phyloP scores from a whole-genome alignment of 2,797 vertebrate species.

The Bradypus variegatus region DNA sequence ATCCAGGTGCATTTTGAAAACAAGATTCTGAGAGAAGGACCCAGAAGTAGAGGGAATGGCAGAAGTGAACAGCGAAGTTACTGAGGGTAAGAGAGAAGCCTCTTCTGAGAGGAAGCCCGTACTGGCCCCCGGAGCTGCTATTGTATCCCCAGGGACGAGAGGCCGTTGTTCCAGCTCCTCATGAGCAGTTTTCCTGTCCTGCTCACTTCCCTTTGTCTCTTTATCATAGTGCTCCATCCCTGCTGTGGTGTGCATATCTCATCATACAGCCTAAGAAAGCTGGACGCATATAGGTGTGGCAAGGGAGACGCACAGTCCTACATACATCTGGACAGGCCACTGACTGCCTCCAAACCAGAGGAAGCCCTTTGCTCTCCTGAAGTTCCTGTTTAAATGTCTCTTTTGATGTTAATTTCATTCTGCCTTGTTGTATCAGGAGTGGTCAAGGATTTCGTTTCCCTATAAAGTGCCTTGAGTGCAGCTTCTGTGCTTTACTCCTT shows the following conservation, averaged over 20 bases:
- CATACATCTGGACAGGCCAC: too few relatives aligned
- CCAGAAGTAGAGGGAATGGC: background rate
- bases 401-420: background rate
- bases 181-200: background rate
- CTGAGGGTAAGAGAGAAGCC: background rate
- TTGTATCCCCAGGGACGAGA: background rate
- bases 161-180: background rate
- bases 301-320: background rate
- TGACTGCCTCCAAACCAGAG: background rate
- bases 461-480: background rate
- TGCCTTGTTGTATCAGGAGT: background rate
- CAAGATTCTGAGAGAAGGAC: background rate
- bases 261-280: background rate
- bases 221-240: background rate
- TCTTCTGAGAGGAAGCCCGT: background rate
- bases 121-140: background rate
- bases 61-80: background rate
- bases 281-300: background rate
- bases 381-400: background rate
- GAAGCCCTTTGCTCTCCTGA: background rate
- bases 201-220: background rate
- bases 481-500: background rate
- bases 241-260: background rate
- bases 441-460: background rate
- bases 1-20: background rate